phyloP scores from a whole-genome alignment of 2,113 vertebrate genomes.

The Lethenteron reissneri region DNA sequence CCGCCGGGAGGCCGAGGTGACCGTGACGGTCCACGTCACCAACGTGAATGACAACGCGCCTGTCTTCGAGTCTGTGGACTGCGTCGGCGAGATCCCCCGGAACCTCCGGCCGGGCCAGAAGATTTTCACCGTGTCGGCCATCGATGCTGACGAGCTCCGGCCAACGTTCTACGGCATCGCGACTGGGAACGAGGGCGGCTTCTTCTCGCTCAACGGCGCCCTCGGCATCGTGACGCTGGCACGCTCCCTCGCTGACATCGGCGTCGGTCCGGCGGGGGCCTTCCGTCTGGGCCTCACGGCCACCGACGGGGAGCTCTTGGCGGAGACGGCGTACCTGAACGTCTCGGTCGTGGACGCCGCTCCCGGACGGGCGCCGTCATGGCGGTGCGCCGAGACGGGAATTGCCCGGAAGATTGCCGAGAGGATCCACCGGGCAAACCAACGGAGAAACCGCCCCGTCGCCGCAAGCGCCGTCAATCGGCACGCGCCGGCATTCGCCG shows the following conservation, averaged over 20 bases:
- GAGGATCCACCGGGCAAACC: slow-evolving; percentile 74
- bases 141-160: slow-evolving; percentile 77
- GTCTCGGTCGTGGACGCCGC: slow-evolving; percentile 30
- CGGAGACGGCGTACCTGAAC: slow-evolving; percentile 77
- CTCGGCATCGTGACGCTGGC: slow-evolving; percentile 64
- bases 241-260: slow-evolving; percentile 32
- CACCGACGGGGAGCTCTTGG: slow-evolving; percentile 27
- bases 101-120: slow-evolving; percentile 59
- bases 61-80: slow-evolving; percentile 74
- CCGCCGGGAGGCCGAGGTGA: slow-evolving; percentile 72
- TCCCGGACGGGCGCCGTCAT: slow-evolving; percentile 33
- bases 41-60: slow-evolving; percentile 88
- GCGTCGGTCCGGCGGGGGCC: slow-evolving; percentile 33
- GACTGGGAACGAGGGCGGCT: slow-evolving; percentile 68
- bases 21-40: slow-evolving; percentile 57
- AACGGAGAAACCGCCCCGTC: slow-evolving; percentile 56
- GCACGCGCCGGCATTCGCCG: slow-evolving; percentile 71
- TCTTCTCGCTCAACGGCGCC: slow-evolving; percentile 76
- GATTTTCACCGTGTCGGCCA: slow-evolving; percentile 76
- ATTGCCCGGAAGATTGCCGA: slow-evolving; percentile 80
- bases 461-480: slow-evolving; percentile 77
- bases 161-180: slow-evolving; percentile 84
- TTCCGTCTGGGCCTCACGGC: slow-evolving; percentile 60
- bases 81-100: slow-evolving; percentile 57
- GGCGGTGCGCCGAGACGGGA: slow-evolving; percentile 59